Evolutionary conservation across 2,113 vertebrate species (phyloP), one percentile per base, ranked within the genome.

Genomic region (Verasper variegatus): DNA sequence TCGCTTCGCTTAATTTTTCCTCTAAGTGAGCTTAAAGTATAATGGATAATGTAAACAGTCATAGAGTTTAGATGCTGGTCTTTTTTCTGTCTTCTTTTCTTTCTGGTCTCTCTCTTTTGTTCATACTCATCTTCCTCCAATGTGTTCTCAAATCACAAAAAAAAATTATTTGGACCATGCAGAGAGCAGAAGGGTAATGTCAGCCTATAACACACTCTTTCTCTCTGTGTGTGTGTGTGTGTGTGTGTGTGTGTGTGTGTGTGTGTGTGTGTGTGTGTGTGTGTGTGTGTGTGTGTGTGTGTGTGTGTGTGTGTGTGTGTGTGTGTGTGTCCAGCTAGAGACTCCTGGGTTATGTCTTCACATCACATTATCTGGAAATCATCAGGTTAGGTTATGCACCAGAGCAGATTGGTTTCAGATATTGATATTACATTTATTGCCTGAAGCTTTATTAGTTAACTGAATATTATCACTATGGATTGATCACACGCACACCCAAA

Each of bases 351-450:
- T 78, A 55, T 13, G 59, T 86, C 83, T 78, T 86, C 69, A 70
- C 80, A 70, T 84, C 74, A 73, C 68, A 87, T 85, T 83, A 93
- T 89, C 81, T 83, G 71, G 82, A 84, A 85, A 89, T 86, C 89
- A 84, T 90, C 80, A 69, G 65, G 71, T 82, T 63, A 55, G 55
- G 59, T 74, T 82, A 85, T 47, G 52, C 71, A 66, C 66, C 6
- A 17, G 80, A 86, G 85, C 74, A 68, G 80, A 84, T 85, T 82
- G 67, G 26, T 85, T 62, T 45, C 82, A 81, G 55, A 76, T 90
- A 92, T 93, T 87, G 84, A 90, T 91, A 88, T 86, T 72, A 75
- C 71, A 78, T 82, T 87, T 74, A 92, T 81, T 26, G 80, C 86
- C 81, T 18, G 86, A 73, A 79, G 88, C 86, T 82, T 87, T 85